phyloP scores from a whole-genome alignment of 2,888 invertebrate genomes.

The Enchytraeus crypticus region DNA sequence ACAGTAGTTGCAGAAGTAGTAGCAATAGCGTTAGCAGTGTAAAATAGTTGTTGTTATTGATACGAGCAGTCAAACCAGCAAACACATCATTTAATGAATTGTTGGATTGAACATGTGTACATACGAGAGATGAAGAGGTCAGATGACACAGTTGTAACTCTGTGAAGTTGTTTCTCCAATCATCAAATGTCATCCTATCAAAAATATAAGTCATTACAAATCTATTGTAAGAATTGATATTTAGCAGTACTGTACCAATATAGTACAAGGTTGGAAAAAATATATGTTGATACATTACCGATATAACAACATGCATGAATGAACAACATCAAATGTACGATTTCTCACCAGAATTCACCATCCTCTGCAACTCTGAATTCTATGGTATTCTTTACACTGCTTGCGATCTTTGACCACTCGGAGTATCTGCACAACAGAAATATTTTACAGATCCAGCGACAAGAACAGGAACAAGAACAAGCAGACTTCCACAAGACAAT shows the following conservation, averaged over 20 bases:
- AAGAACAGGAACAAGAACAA: no score
- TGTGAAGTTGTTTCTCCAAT: constrained; percentile 61
- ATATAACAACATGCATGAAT: neutral
- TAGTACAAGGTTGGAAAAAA: no score
- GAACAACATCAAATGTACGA: neutral
- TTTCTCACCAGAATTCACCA: constrained; percentile 82
- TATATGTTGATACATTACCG: neutral
- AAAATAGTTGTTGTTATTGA: no score
- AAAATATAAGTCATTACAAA: neutral
- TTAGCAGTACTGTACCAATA: no score
- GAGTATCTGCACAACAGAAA: constrained; percentile 55
- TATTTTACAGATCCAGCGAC: no score
- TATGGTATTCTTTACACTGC: constrained; percentile 72
- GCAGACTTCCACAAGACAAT: no score
- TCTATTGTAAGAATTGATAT: neutral
- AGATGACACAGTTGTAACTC: constrained; percentile 17
- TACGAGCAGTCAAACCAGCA: no score
- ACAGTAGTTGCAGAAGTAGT: no score
- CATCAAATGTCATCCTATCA: constrained; percentile 64
- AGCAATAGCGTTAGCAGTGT: no score
- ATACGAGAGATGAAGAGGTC: constrained; percentile 1
- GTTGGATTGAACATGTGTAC: no score
- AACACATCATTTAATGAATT: no score
- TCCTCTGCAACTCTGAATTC: constrained; percentile 82
- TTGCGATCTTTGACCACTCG: constrained; percentile 81